Base-by-base conservation (phyloP, 1,140 invertebrate species). In the Piezodorus guildinii region DNA sequence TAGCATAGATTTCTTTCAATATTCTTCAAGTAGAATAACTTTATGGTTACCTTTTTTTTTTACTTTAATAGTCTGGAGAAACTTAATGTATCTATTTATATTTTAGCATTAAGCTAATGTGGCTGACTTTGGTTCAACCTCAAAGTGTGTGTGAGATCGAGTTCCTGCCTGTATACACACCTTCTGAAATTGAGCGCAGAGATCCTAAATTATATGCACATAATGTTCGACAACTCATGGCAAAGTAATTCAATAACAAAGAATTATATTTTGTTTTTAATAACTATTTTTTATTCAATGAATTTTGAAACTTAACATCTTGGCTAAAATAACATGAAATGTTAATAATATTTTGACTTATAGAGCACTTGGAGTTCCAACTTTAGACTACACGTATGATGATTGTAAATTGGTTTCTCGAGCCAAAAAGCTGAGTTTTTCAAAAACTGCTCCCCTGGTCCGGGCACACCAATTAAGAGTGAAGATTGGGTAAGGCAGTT, bases 71-170 rank as follows among this genome's bases (percentile, higher is more conserved):
- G n/a, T n/a, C n/a, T n/a, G n/a, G n/a, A n/a, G n/a, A n/a, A n/a
- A n/a, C n/a, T n/a, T n/a, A n/a, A n/a, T n/a, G n/a, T n/a, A n/a
- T n/a, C n/a, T n/a, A n/a, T 39, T 39, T 39, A 39, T 39, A 39
- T 79, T 81, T 56, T 75, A 94, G 90, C 21, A 76, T 89, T 67
- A 87, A 90, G 72, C 77, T 93, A 30, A 74, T 96, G 9, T 96
- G 92, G 91, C 74, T 94, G 64, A 95, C 93, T 0, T 76, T 97
- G 67, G 90, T 91, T 8, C 90, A 95, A 75, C 85, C 95, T 66
- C 86, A 90, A 70, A 96, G 88, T 68, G 84, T 83, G 59, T 89
- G 91, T 71, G 93, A 96, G 79, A 88, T 98, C 60, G 93, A 96
- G 79, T 96, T 91, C 77, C 80, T 98, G 15, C 94, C 94, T 0